Base-by-base conservation (phyloP, 2,797 vertebrate genomes). In the Cirrhinus mrigala region DNA sequence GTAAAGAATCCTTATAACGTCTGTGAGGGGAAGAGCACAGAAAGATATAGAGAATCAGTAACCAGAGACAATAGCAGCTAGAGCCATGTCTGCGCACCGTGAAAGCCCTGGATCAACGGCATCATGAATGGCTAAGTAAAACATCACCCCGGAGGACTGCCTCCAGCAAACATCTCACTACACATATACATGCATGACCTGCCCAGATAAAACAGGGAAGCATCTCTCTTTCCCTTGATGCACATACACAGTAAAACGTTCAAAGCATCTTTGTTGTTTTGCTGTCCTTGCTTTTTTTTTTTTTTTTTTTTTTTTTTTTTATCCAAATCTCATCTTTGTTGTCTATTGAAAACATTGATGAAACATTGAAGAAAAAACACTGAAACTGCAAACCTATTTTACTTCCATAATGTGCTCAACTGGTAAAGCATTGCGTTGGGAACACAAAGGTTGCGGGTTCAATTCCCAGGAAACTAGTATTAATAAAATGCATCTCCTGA, bases 41-140 rank as follows among this genome's bases (percentile, higher is more conserved):
- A 88, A 80, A 77, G 66, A 79, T 73, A 87, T 84, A 80, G 64
- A 85, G 71, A 89, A 83, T 84, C 64, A 69, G 77, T 68, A 79
- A 85, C 70, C 76, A 76, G 68, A 69, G 79, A 88, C 86, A 87
- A 85, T 77, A 79, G 24, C 37, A 71, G 78, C 66, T 71, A 85
- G 66, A 54, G 73, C 85, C 73, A 83, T 78, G 68, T 80, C 85
- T 80, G 79, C 33, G 66, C 82, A 83, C 82, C 83, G 86, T 89
- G 85, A 91, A 90, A 85, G 81, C 85, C 77, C 60, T 75, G 83
- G 86, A 85, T 89, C 85, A 88, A 79, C 78, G 56, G 75, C 79
- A 87, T 83, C 83, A 85, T 89, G 68, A 88, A 90, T 71, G 86
- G 60, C 46, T 84, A 82, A 91, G 70, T 76, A 85, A 86, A 73